Evolutionary conservation across 2,888 invertebrate species (phyloP).

Genomic region (Netelia melanura): DNA sequence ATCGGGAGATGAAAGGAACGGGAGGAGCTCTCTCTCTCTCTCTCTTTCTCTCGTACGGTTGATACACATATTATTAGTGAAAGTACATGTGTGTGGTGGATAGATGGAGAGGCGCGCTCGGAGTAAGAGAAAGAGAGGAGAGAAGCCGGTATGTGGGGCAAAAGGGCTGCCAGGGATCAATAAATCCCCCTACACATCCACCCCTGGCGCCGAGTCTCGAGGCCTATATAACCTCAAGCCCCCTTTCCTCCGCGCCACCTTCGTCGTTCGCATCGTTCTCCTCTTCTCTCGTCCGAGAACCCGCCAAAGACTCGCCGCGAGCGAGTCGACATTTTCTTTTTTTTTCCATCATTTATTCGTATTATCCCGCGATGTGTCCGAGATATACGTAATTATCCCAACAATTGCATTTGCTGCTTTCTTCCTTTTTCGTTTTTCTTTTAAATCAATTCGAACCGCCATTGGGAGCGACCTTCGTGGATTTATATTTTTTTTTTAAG

Average conservation of each 20-base stretch:
- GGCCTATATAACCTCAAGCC: constrained; percentile 68
- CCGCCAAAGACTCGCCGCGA: constrained; percentile 8
- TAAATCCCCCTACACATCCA: constrained; percentile 71
- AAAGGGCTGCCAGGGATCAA: constrained; percentile 77
- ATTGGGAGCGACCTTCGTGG: no score
- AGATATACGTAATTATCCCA: not conserved
- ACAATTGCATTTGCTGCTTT: no score
- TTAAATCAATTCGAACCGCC: no score
- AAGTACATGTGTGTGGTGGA: constrained; percentile 4
- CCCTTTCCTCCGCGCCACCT: constrained; percentile 18
- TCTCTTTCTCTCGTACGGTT: not conserved
- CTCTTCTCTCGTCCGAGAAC: not conserved
- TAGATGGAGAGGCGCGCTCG: constrained; percentile 34
- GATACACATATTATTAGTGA: not conserved
- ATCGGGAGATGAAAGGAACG: constrained; percentile 37
- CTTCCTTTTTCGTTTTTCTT: no score
- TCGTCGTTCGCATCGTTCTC: constrained; percentile 1
- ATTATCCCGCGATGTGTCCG: not conserved
- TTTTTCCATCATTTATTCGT: not conserved
- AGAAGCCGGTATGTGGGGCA: constrained; percentile 76
- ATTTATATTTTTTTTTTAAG: no score
- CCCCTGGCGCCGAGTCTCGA: constrained; percentile 64
- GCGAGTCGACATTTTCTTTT: not conserved
- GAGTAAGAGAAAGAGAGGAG: constrained; percentile 58
- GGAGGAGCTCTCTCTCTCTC: not conserved